Percentiles rank a stretch among this genome's conserved stretches.
Evolutionary conservation across 1,140 invertebrate species (phyloP).

Genomic region (Metaphire vulgaris): DNA sequence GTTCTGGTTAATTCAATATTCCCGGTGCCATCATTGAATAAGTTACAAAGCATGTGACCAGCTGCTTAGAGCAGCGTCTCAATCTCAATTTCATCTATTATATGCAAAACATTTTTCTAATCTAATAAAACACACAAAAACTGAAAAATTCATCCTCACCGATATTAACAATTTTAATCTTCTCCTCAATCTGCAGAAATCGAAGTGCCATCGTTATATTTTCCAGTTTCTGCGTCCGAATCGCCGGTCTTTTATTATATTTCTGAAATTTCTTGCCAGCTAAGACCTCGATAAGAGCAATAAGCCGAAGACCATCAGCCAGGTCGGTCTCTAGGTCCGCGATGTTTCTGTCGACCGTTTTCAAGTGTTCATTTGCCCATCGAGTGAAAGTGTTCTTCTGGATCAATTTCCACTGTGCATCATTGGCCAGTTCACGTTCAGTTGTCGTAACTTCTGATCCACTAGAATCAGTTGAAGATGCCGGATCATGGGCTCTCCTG

Average conservation of each 20-base stretch:
- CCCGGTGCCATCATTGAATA: too few relatives aligned
- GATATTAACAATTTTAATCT: slow-evolving; percentile 86
- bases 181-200: slow-evolving; percentile 78
- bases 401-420: slow-evolving; percentile 86
- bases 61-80: too few relatives aligned
- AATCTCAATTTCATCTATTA: too few relatives aligned
- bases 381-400: slow-evolving; percentile 92
- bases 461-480: background rate
- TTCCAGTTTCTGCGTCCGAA: slow-evolving; percentile 67
- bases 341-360: slow-evolving; percentile 70
- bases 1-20: too few relatives aligned
- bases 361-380: slow-evolving; percentile 89
- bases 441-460: slow-evolving; percentile 38
- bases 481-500: background rate
- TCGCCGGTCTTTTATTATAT: slow-evolving; percentile 77
- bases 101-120: background rate
- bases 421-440: slow-evolving; percentile 55
- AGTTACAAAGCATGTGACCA: too few relatives aligned
- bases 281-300: slow-evolving; percentile 77
- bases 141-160: slow-evolving; percentile 45
- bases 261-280: slow-evolving; percentile 73
- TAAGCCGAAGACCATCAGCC: slow-evolving; percentile 73
- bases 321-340: slow-evolving; percentile 76
- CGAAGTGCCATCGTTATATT: slow-evolving; percentile 85
- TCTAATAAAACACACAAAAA: background rate